These are phyloP conservation scores for Procambarus virginalis DNA, from an alignment of 1,140 invertebrate species.

Conservation along the genomic window DNA sequence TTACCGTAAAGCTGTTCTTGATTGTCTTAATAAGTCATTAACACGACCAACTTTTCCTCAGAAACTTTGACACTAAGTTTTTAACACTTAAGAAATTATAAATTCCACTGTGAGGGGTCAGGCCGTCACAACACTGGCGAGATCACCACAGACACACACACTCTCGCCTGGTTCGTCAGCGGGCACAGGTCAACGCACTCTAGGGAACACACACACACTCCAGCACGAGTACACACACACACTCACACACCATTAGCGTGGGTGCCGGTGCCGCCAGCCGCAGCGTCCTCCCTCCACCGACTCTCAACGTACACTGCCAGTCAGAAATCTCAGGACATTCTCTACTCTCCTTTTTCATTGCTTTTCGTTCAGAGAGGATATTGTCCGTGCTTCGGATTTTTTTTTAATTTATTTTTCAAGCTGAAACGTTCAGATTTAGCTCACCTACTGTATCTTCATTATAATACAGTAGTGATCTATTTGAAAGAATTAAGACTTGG, in stretches of 20 bases:
- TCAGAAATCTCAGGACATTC: slow-evolving; percentile 15
- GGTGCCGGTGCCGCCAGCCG: background rate
- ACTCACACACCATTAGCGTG: background rate
- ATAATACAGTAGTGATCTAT: background rate
- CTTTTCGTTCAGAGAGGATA: background rate
- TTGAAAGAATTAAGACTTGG: background rate
- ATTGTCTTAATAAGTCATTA: background rate
- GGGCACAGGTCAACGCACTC: too few relatives aligned
- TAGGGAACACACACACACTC: background rate
- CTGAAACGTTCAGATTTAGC: background rate
- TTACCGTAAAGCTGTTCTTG: background rate
- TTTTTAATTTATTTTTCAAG: background rate
- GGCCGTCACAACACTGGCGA: too few relatives aligned
- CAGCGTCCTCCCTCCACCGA: background rate
- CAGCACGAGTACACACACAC: background rate
- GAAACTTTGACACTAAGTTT: background rate
- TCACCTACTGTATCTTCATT: background rate
- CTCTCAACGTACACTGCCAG: background rate
- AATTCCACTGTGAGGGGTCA: too few relatives aligned
- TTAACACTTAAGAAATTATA: too few relatives aligned
- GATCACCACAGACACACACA: background rate
- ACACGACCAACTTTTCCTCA: background rate
- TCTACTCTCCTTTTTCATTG: slow-evolving; percentile 5
- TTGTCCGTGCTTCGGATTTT: background rate
- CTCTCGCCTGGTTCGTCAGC: background rate